phyloP scores from a whole-genome alignment of 2,888 invertebrate species.

The Biston stratarius region DNA sequence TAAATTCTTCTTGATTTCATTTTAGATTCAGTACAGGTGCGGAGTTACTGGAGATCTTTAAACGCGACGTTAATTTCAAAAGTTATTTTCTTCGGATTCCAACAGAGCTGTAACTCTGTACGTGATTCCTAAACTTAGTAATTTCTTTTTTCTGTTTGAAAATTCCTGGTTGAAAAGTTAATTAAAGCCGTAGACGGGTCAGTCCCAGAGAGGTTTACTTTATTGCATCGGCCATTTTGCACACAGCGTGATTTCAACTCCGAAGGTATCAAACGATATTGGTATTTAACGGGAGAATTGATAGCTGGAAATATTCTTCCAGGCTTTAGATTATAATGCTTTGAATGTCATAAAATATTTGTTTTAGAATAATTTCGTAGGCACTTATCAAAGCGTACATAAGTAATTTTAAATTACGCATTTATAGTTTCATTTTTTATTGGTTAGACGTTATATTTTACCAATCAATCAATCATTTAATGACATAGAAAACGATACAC shows the following conservation, averaged over 20 bases:
- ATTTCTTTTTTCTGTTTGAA: slow-evolving; percentile 67
- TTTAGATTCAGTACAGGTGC: slow-evolving; percentile 41
- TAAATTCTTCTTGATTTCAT: slow-evolving; percentile 15
- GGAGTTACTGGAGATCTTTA: slow-evolving; percentile 45
- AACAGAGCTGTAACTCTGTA: slow-evolving; percentile 54
- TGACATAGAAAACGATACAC: too few species aligned
- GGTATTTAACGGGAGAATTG: slow-evolving; percentile 39
- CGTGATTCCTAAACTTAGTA: slow-evolving; percentile 60
- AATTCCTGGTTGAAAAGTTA: slow-evolving; percentile 79
- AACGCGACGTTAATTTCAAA: slow-evolving; percentile 47
- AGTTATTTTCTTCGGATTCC: slow-evolving; percentile 52
- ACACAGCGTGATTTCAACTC: slow-evolving; percentile 56
- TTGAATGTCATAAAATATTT: neutral
- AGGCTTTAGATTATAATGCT: neutral
- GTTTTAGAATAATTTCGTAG: neutral
- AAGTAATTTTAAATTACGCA: too few species aligned
- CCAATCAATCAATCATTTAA: too few species aligned
- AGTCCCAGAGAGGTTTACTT: slow-evolving; percentile 78
- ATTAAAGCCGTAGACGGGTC: slow-evolving; percentile 78
- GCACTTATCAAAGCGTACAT: too few species aligned
- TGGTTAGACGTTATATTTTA: too few species aligned
- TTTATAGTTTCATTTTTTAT: too few species aligned
- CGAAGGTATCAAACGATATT: slow-evolving; percentile 54
- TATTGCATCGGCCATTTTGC: slow-evolving; percentile 75
- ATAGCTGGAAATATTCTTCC: slow-evolving; percentile 15